A percentile compares a stretch with the other conserved stretches of the same genome.
These are phyloP conservation scores for Dinoponera quadriceps DNA, from an alignment of 1,140 invertebrate genomes.

Conservation along the genomic window DNA sequence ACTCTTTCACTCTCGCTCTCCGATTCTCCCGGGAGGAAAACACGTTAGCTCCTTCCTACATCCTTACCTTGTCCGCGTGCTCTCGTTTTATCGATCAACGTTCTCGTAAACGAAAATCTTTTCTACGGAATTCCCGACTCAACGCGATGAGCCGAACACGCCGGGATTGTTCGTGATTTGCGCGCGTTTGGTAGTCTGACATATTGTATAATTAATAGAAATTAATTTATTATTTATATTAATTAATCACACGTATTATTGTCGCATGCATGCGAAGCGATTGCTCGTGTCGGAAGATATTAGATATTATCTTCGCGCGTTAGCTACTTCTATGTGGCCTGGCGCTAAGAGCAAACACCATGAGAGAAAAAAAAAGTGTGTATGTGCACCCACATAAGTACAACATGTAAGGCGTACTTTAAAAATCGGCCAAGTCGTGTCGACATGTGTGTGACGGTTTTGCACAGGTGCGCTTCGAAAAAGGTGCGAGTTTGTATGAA, in stretches of 20 bases:
- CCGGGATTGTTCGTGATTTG: background rate
- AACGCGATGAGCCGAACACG: background rate
- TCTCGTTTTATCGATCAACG: background rate
- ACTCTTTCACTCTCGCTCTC: too few relatives aligned
- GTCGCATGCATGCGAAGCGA: constrained; percentile 15
- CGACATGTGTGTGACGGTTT: too few relatives aligned
- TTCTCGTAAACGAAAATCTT: background rate
- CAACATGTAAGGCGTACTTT: constrained; percentile 21
- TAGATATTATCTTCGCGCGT: constrained; percentile 22
- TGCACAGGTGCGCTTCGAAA: too few relatives aligned
- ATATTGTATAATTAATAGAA: too few relatives aligned
- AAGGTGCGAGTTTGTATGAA: too few relatives aligned
- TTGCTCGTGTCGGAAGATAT: background rate
- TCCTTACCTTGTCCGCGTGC: constrained; percentile 27
- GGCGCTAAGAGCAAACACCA: constrained; percentile 6
- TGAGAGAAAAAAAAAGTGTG: constrained; percentile 4
- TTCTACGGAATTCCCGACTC: too few relatives aligned
- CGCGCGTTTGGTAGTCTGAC: constrained; percentile 1
- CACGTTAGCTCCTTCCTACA: background rate
- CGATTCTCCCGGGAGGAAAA: too few relatives aligned
- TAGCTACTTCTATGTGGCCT: background rate
- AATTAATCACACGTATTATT: constrained; percentile 23
- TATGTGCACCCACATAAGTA: constrained; percentile 14
- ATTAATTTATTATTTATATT: constrained; percentile 5
- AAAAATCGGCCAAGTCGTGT: constrained; percentile 41